phyloP scores from a whole-genome alignment of 1,140 invertebrate genomes.

The Cotesia glomerata region DNA sequence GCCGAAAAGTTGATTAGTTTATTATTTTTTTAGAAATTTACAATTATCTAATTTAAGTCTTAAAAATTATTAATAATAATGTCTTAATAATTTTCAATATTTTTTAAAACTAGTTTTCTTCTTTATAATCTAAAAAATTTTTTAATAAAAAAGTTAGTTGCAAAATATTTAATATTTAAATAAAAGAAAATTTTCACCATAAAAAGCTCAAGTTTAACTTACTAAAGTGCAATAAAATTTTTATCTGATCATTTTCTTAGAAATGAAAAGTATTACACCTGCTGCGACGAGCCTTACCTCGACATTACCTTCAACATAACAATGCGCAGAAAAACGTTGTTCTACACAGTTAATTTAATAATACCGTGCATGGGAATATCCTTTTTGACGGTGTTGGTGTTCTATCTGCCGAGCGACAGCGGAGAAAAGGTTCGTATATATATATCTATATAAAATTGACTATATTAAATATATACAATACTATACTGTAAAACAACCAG shows the following conservation, averaged over 20 bases:
- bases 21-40: too few relatives aligned
- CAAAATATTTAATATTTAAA: too few relatives aligned
- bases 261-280: constrained; percentile 95
- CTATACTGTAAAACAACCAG: too few relatives aligned
- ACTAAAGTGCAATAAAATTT: neutral
- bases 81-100: too few relatives aligned
- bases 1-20: too few relatives aligned
- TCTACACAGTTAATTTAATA: constrained; percentile 97
- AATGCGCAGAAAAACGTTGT: constrained; percentile 94
- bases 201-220: neutral
- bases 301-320: constrained; percentile 99
- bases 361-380: constrained; percentile 98
- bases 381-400: constrained; percentile 97
- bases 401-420: constrained; percentile 98
- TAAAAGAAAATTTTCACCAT: too few relatives aligned
- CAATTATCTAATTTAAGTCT: too few relatives aligned
- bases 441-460: neutral
- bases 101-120: too few relatives aligned
- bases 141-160: too few relatives aligned
- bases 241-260: constrained; percentile 61
- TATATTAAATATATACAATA: too few relatives aligned
- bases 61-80: too few relatives aligned
- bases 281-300: constrained; percentile 93
- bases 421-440: constrained; percentile 90
- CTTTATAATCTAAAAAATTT: too few relatives aligned